These are phyloP conservation scores for Oenanthe melanoleuca DNA, from an alignment of 2,113 vertebrate genomes.

Conservation along the genomic window DNA sequence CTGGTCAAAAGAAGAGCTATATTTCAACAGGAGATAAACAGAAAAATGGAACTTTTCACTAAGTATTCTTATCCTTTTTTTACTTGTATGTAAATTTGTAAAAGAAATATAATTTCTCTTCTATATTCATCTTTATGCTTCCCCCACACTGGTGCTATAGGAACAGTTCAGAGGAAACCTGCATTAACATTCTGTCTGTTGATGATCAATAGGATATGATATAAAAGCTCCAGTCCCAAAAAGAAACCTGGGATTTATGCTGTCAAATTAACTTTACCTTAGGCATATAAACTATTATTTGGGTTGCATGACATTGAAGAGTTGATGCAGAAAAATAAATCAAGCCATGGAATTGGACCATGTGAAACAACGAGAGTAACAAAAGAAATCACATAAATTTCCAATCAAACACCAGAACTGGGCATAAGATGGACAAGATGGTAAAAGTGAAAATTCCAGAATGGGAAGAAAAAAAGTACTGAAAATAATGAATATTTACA, in stretches of 20 bases:
- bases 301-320: not conserved
- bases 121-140: not conserved
- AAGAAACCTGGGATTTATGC: not conserved
- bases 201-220: not conserved
- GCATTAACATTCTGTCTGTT: not conserved
- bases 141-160: not conserved
- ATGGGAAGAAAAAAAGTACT: not conserved
- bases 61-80: not conserved
- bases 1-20: not conserved
- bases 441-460: not conserved
- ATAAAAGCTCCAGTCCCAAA: not conserved
- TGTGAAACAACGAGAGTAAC: not conserved
- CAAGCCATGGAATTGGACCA: not conserved
- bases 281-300: not conserved
- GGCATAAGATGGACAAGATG: not conserved
- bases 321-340: not conserved
- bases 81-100: not conserved
- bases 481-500: not conserved
- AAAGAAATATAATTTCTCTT: not conserved
- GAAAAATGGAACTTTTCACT: not conserved
- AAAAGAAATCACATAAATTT: not conserved
- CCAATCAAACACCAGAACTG: not conserved
- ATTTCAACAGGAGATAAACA: not conserved
- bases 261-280: not conserved
- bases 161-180: not conserved